These are phyloP conservation scores for Onychostoma macrolepis DNA, from an alignment of 2,113 vertebrate genomes.

Conservation along the genomic window DNA sequence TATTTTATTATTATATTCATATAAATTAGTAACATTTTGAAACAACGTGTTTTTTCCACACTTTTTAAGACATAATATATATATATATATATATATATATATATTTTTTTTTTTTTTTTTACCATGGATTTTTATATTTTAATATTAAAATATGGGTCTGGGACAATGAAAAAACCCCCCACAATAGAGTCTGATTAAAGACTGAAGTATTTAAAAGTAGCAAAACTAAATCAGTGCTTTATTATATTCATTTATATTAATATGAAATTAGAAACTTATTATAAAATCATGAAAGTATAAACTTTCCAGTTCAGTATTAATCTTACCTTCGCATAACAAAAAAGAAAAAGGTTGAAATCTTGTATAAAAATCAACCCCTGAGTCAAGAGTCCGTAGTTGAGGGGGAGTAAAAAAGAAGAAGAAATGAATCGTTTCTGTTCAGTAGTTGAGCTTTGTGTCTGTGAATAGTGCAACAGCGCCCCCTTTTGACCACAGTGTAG, in stretches of 20 bases:
- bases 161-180: neutral
- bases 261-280: neutral
- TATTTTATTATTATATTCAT: neutral
- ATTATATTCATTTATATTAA: neutral
- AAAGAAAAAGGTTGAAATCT: neutral
- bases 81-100: too few species aligned
- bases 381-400: too few species aligned
- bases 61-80: neutral
- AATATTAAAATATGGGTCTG: neutral
- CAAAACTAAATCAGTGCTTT: neutral
- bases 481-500: neutral
- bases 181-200: neutral
- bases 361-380: neutral
- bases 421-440: neutral
- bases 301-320: neutral
- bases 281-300: neutral
- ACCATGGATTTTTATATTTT: neutral
- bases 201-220: neutral
- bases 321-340: neutral
- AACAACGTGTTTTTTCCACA: neutral
- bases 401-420: too few species aligned
- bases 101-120: neutral
- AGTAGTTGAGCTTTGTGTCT: neutral
- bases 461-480: neutral
- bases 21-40: neutral